A percentile compares a stretch with the other conserved stretches of the same genome.
These are phyloP conservation scores for Charadrius vociferus DNA, from an alignment of 2,113 vertebrate species.

Conservation along the genomic window DNA sequence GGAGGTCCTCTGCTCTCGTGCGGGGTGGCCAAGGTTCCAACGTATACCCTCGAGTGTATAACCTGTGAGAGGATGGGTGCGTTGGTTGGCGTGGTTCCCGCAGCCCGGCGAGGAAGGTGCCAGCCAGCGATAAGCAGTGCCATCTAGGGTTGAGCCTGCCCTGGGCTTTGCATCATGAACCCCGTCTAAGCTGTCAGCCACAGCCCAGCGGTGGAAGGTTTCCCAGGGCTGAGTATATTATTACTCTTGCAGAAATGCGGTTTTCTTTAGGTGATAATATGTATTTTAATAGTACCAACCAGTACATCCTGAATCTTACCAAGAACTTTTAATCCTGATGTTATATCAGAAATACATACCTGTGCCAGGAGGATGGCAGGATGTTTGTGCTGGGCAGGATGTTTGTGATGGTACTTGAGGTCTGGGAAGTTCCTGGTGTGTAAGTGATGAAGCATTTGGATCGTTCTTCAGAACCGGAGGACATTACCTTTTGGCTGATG, in stretches of 20 bases:
- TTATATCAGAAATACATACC: neutral
- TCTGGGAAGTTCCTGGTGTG: neutral
- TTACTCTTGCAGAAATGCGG: neutral
- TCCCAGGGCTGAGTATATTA: neutral
- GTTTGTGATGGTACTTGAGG: neutral
- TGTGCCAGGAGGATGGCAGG: neutral
- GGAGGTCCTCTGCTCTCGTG: neutral
- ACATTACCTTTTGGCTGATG: neutral
- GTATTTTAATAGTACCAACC: neutral
- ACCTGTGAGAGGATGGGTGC: rapidly evolving
- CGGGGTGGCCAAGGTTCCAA: neutral
- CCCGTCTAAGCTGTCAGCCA: neutral
- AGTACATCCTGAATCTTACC: neutral
- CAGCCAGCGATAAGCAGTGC: constrained; percentile 22
- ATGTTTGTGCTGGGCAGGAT: neutral
- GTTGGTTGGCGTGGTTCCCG: neutral
- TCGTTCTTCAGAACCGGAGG: neutral
- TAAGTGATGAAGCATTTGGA: neutral
- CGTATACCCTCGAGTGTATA: rapidly evolving
- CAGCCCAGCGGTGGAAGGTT: neutral
- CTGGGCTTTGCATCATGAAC: neutral
- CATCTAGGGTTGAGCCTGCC: constrained; percentile 61
- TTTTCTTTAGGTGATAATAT: neutral
- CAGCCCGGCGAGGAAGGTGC: neutral
- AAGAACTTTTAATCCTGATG: neutral